Conservation (phyloP, 1,140 invertebrate genomes). For the Periplaneta americana region DNA sequence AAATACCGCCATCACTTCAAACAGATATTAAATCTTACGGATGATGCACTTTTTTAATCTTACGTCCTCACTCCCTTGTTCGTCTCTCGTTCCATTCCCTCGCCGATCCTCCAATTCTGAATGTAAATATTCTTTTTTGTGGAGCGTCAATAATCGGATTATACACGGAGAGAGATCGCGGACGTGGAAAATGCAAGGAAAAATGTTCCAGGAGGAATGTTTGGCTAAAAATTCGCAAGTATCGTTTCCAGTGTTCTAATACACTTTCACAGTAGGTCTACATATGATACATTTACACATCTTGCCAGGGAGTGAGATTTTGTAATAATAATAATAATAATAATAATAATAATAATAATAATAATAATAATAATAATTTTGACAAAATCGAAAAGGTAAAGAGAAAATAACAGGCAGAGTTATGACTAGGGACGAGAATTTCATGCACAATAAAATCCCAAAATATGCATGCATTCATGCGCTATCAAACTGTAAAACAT, state of each 20-base stretch:
- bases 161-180: background rate
- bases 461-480: too few species aligned
- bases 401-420: too few species aligned
- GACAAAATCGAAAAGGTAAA: too few species aligned
- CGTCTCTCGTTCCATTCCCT: background rate
- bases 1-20: background rate
- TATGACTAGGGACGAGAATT: too few species aligned
- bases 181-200: background rate
- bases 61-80: background rate
- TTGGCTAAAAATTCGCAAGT: background rate
- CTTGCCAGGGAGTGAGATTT: too few species aligned
- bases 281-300: too few species aligned
- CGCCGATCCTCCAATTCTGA: background rate
- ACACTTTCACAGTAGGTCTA: too few species aligned
- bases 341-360: too few species aligned
- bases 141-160: background rate
- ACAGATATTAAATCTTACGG: background rate
- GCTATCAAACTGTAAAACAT: too few species aligned
- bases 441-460: too few species aligned
- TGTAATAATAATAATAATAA: too few species aligned
- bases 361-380: too few species aligned
- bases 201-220: background rate
- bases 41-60: background rate
- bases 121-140: background rate
- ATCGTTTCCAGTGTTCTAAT: background rate